A percentile compares a stretch with the other conserved stretches of the same genome.
phyloP scores from a whole-genome alignment of 1,140 invertebrate species.

The Myzus persicae region DNA sequence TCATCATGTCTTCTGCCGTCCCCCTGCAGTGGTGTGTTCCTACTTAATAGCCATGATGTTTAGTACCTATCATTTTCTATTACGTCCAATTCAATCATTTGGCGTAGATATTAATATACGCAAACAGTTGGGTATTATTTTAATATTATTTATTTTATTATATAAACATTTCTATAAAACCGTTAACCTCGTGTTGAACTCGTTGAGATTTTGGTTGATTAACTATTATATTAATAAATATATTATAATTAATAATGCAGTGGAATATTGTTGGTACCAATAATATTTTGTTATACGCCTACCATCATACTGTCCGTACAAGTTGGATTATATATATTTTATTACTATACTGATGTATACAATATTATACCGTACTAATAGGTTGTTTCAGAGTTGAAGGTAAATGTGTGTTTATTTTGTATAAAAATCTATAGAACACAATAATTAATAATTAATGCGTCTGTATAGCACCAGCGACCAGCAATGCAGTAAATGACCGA shows the following conservation, averaged over 20 bases:
- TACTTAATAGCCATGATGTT: not conserved
- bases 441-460: not conserved
- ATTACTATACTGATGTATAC: no score
- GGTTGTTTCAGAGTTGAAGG: not conserved
- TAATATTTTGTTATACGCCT: not conserved
- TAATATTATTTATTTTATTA: not conserved
- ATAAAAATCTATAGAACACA: not conserved
- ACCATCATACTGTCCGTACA: not conserved
- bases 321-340: not conserved
- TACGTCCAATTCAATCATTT: not conserved
- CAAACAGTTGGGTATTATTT: not conserved
- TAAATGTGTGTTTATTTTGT: constrained; percentile 2
- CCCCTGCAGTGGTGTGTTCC: no score
- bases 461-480: not conserved
- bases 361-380: not conserved
- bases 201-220: not conserved
- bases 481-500: not conserved
- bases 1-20: not conserved
- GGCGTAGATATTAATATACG: not conserved
- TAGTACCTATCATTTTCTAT: not conserved
- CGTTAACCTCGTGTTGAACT: not conserved
- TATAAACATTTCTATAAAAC: not conserved
- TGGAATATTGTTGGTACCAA: not conserved
- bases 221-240: not conserved
- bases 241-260: not conserved